Base-by-base conservation (phyloP, 2,113 vertebrate genomes). In the Oenanthe melanoleuca region DNA sequence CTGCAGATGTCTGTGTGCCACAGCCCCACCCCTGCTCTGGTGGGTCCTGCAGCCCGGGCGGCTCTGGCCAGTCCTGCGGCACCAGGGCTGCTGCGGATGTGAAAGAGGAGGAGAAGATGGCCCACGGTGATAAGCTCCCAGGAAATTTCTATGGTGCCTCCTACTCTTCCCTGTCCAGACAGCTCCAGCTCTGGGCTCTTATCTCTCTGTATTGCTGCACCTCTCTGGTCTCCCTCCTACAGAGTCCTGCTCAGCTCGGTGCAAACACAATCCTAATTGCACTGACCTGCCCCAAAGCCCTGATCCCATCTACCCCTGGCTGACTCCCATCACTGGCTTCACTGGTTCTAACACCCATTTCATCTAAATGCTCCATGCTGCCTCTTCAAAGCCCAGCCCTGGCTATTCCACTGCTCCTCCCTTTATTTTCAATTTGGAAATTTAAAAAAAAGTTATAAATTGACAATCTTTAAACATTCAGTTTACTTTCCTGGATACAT, bases 91-190 rank as follows among this genome's bases (percentile, higher is more conserved):
- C 87, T 10, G 6, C 11, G 42, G 91, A 74, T 92, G 90, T 91
- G 93, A 96, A 92, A 88, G 84, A 92, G 89, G 95, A 97, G 95
- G 66, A 97, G 93, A 95, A 95, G 90, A 92, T 94, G 92, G 93
- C 93, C 85, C 87, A 90, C 28, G 53, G 73, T 84, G 96, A 94
- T 96, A 96, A 95, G 80, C 31, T 94, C 85, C 88, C 93, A 63
- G 80, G 85, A 93, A 86, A 96, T 96, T 94, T 95, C 96, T 94
- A 69, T 59, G 86, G 90, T 96, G 90, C 90, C 92, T 93, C 88
- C 92, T 96, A 89, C 92, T 96, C 92, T 71, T 22, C 88, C 85
- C 82, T 88, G 94, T 96, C 95, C 90, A 97, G 93, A 96, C 95
- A 94, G 88, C 90, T 94, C 80, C 93, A 91, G 88, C 57, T 19